A percentile compares a stretch with the other conserved stretches of the same genome.
Conservation (phyloP, 2,888 invertebrate genomes). For the Aradus depressus region DNA sequence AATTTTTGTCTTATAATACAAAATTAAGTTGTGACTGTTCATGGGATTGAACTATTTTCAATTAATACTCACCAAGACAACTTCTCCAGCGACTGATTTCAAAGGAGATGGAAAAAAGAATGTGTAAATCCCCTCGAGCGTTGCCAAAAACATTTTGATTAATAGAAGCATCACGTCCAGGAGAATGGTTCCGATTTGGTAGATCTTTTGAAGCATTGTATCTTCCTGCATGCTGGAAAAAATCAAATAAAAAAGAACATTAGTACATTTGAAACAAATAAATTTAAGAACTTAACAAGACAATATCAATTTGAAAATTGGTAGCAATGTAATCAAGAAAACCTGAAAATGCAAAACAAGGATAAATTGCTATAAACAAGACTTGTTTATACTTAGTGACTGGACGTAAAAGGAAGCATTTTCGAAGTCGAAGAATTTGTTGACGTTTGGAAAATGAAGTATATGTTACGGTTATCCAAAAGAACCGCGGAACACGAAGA, state of each 20-base stretch:
- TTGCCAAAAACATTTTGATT: slow-evolving; percentile 42
- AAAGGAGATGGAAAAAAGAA: slow-evolving; percentile 49
- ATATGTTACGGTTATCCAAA: too few relatives aligned
- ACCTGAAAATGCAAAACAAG: too few relatives aligned
- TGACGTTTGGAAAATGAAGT: too few relatives aligned
- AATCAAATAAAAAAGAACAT: not conserved
- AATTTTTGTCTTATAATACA: not conserved
- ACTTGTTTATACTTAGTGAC: too few relatives aligned
- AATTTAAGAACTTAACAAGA: not conserved
- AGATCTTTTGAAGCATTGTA: slow-evolving; percentile 35
- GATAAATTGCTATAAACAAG: too few relatives aligned
- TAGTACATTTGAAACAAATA: not conserved
- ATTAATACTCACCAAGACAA: slow-evolving; percentile 54
- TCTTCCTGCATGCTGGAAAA: slow-evolving; percentile 23
- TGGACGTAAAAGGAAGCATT: too few relatives aligned
- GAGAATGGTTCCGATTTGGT: slow-evolving; percentile 39
- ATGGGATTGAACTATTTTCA: not conserved
- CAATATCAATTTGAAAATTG: too few relatives aligned
- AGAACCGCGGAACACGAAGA: too few relatives aligned
- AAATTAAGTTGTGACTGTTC: too few relatives aligned
- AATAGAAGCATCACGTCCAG: slow-evolving; percentile 44
- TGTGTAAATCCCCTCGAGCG: slow-evolving; percentile 46
- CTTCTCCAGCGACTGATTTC: slow-evolving; percentile 62
- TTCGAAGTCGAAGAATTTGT: too few relatives aligned
- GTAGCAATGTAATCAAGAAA: too few relatives aligned